Conservation (phyloP, 2,888 invertebrate species). For the Netelia inedita region DNA sequence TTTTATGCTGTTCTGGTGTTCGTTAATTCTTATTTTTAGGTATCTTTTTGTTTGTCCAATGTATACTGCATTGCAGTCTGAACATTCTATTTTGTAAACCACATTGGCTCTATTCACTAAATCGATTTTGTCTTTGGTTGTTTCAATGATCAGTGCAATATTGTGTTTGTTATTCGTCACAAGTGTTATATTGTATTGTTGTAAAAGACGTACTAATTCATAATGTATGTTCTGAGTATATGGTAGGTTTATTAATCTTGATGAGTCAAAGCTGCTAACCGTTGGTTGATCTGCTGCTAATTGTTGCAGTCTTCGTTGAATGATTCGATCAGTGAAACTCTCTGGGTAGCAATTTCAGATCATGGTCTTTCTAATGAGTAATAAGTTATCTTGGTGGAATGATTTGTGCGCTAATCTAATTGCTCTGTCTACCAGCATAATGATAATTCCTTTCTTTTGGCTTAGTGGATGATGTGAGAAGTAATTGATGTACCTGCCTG, state of each 20-base stretch:
- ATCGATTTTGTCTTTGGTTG: constrained; percentile 11
- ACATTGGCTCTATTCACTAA: background rate
- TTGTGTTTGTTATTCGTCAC: background rate
- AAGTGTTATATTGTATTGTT: background rate
- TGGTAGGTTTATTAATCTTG: too few species aligned
- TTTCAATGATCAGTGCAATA: background rate
- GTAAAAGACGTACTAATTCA: too few species aligned
- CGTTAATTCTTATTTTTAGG: background rate
- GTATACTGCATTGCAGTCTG: background rate
- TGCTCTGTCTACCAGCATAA: too few species aligned
- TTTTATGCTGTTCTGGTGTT: constrained; percentile 9
- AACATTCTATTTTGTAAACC: constrained; percentile 8
- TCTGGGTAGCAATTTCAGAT: too few species aligned
- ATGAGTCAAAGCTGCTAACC: too few species aligned
- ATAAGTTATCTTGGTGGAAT: too few species aligned
- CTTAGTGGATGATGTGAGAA: constrained; percentile 29
- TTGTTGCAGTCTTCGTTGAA: too few species aligned
- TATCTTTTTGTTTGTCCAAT: constrained; percentile 26
- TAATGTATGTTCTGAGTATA: too few species aligned
- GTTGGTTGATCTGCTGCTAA: too few species aligned
- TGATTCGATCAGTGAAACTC: too few species aligned
- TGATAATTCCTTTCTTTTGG: background rate
- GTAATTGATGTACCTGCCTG: constrained; percentile 34
- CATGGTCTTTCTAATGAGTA: too few species aligned
- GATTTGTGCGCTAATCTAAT: too few species aligned